Evolutionary conservation across 2,797 vertebrate genomes (phyloP), one percentile per base, ranked within the genome.

Genomic region (Chlorospingus semifuscus): DNA sequence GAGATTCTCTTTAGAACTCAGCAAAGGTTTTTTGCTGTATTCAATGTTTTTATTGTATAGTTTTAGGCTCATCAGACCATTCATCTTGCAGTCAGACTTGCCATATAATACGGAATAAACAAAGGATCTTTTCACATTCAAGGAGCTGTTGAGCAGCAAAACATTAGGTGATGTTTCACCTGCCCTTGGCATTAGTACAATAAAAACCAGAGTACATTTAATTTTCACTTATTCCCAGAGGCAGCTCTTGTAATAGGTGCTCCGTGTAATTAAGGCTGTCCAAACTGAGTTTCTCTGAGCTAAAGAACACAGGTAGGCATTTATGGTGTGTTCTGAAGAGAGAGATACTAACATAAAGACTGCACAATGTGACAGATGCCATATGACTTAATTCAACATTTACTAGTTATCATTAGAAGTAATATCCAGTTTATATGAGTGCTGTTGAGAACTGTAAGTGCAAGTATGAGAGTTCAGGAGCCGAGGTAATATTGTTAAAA

Each of bases 241-340:
- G 89, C 87, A 93, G 14, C 53, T 90, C 16, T n/a, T 90, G 11
- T 86, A 83, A 27, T 86, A 78, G 55, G 41, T 65, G 17, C 81
- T 93, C 55, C 72, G 49, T 69, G 68, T 88, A 91, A 94, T 94
- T 91, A 91, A 78, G 39, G 21, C 57, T 75, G 42, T 81, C 79
- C 57, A 72, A 82, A 56, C 39, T 81, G 47, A 16, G 22, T 74
- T 90, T 87, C 60, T 92, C 6, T 87, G 86, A 85, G 68, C 84
- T 83, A 46, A 92, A 85, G 93, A 89, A 64, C 46, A 77, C 32
- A n/a, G 36, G 39, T 36, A 56, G 72, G n/a, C 77, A 46, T 91
- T 91, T 87, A 72, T 47, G 57, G 41, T 57, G 14, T 72, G 44
- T 70, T 86, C 76, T 66, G 70, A 70, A 84, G 66, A 86, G 83